A percentile compares a stretch with the other conserved stretches of the same genome.
Evolutionary conservation across 2,113 vertebrate species (phyloP).

Genomic region (Lepisosteus oculatus): DNA sequence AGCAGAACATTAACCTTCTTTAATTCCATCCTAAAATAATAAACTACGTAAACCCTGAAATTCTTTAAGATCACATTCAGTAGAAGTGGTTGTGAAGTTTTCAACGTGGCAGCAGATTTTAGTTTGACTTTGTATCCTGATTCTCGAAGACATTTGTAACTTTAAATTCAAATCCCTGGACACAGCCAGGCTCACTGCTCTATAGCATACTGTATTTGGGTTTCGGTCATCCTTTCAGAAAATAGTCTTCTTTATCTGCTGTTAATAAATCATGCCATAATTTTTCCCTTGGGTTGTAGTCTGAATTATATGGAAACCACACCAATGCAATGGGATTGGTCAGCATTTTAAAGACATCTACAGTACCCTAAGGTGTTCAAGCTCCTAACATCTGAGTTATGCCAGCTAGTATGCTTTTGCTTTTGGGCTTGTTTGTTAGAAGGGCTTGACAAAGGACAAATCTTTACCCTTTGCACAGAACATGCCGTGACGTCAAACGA

Average conservation of each 20-base stretch:
- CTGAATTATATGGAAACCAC: conserved; percentile 3
- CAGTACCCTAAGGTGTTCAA: conserved; percentile 26
- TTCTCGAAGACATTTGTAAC: too few species aligned
- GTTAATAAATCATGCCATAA: conserved; percentile 11
- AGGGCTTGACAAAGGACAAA: conserved; percentile 19
- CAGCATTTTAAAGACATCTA: conserved; percentile 20
- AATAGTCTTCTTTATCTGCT: conserved; percentile 7
- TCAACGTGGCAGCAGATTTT: too few species aligned
- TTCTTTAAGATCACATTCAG: too few species aligned
- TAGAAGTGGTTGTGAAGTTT: too few species aligned
- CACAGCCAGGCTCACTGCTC: neutral
- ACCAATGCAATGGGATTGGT: neutral
- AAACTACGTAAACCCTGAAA: too few species aligned
- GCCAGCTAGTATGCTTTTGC: neutral
- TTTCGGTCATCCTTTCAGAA: conserved; percentile 11
- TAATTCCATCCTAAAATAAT: too few species aligned
- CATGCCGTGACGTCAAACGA: conserved; percentile 6
- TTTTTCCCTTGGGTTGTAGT: neutral
- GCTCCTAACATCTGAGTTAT: conserved; percentile 25
- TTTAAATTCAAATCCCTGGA: neutral
- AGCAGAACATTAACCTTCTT: too few species aligned
- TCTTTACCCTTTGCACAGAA: conserved; percentile 19
- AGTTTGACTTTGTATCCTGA: too few species aligned
- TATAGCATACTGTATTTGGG: conserved; percentile 8
- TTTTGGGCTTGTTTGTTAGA: conserved; percentile 33